Conservation (phyloP, 2,797 vertebrate species). For the Neopelma chrysocephalum region DNA sequence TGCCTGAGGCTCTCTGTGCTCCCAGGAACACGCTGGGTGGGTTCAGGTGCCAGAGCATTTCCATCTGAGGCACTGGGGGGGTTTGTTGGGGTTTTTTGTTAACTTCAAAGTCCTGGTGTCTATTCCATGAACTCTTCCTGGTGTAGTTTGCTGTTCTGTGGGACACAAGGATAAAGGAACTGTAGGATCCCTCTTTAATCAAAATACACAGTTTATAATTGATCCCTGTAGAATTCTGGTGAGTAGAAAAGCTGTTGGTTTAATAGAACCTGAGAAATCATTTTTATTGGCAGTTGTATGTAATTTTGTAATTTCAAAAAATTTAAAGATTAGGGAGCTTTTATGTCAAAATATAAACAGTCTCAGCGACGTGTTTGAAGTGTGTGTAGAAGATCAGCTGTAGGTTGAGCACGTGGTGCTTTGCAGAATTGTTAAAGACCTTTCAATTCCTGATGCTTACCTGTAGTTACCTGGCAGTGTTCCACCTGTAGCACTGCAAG, state of each 20-base stretch:
- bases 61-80: neutral
- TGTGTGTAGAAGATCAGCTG: neutral
- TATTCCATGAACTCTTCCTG: neutral
- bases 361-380: neutral
- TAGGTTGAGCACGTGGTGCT: fast-evolving
- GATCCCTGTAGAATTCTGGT: neutral
- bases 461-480: neutral
- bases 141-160: neutral
- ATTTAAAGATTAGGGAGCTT: neutral
- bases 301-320: neutral
- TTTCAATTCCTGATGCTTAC: neutral
- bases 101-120: neutral
- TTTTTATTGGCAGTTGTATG: neutral
- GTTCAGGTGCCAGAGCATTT: neutral
- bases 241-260: neutral
- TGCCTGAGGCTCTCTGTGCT: conserved; percentile 8
- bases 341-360: neutral
- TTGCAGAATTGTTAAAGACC: neutral
- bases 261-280: neutral
- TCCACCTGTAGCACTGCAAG: neutral
- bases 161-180: neutral
- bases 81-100: neutral
- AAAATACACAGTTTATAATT: neutral
- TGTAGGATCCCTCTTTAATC: neutral
- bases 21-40: neutral